Conservation (phyloP, 2,797 vertebrate genomes). For the Malurus splendens region DNA sequence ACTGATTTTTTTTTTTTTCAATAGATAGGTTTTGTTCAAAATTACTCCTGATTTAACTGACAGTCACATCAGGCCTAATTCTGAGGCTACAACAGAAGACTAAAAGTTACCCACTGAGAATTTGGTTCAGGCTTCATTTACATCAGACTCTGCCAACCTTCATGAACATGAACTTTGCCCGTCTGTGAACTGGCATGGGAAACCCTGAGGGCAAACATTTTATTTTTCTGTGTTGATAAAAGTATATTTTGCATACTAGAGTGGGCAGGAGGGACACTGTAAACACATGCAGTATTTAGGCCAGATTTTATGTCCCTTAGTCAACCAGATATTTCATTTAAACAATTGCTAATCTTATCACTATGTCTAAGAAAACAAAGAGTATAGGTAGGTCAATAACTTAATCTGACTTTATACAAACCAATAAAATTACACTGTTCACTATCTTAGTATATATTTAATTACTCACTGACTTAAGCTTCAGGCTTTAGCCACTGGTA, state of each 20-base stretch:
- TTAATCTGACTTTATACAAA: background rate
- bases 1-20: background rate
- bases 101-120: background rate
- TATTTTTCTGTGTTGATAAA: background rate
- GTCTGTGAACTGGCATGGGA: background rate
- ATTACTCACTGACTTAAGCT: background rate
- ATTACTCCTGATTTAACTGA: background rate
- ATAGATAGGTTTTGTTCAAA: background rate
- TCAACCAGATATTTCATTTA: background rate
- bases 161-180: background rate
- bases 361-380: background rate
- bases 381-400: background rate
- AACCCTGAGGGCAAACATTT: background rate
- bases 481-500: background rate
- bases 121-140: background rate
- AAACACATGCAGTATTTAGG: background rate
- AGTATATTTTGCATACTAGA: background rate
- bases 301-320: background rate
- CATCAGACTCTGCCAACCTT: background rate
- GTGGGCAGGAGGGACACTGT: rapidly evolving
- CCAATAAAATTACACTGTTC: background rate
- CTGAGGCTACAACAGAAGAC: background rate
- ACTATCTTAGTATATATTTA: background rate
- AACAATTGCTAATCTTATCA: background rate
- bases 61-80: background rate